Conservation (phyloP, 2,797 vertebrate species). For the Hypotaenidia philippensis region DNA sequence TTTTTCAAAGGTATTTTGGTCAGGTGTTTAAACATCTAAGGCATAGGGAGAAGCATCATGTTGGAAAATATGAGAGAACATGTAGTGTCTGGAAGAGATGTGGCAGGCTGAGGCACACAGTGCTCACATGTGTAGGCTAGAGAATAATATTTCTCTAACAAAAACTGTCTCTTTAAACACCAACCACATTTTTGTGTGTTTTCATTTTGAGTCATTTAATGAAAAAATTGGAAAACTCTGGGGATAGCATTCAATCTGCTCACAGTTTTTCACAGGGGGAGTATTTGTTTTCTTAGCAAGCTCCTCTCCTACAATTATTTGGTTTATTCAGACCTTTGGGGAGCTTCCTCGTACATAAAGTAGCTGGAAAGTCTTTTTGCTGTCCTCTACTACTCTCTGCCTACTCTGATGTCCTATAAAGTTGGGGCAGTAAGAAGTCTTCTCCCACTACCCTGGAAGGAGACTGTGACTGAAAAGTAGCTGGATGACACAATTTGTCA, state of each 20-base stretch:
- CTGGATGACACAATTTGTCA: background rate
- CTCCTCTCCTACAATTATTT: background rate
- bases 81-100: background rate
- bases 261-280: background rate
- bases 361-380: background rate
- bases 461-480: background rate
- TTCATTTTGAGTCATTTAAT: conserved; percentile 39
- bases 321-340: background rate
- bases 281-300: conserved; percentile 12
- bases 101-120: background rate
- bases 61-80: background rate
- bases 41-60: background rate
- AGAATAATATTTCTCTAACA: conserved; percentile 31
- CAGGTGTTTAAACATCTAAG: conserved; percentile 11
- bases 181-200: background rate
- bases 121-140: background rate
- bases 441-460: background rate
- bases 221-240: conserved; percentile 1
- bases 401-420: background rate
- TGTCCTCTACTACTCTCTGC: background rate
- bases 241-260: conserved; percentile 10
- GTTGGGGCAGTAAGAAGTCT: background rate
- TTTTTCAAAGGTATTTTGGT: background rate
- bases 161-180: background rate
- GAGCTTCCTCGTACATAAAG: background rate